Base-by-base conservation (phyloP, 2,113 vertebrate genomes). In the Abramis brama region DNA sequence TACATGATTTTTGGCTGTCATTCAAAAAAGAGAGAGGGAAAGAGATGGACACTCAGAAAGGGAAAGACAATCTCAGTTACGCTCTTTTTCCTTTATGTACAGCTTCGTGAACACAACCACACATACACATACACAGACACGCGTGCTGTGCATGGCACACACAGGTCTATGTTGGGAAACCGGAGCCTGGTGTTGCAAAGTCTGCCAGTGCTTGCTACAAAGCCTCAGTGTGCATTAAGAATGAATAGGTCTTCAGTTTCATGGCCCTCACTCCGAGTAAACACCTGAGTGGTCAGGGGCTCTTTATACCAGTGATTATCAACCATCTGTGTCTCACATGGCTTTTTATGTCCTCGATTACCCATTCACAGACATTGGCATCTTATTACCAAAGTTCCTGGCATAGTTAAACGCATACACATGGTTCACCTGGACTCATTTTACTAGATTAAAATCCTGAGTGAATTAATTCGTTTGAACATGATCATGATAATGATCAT, bases 231-330 rank as follows among this genome's bases (percentile, higher is more conserved):
- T 87, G 64, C 85, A 88, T 88, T 85, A 85, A 86, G 66, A 88
- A 88, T 88, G 83, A 88, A 86, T 60, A 85, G 89, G 79, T 79
- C 83, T 90, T 74, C 57, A 82, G 87, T 90, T 88, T 90, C 89
- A 88, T 79, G 79, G 66, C 80, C 52, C 83, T 88, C 79, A 70
- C 86, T 89, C 36, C 27, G 77, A 36, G 79, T 87, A 88, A 88
- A 87, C 79, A 88, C 62, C 47, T 80, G 78, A 82, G 73, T 83
- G 87, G 74, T 76, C 79, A 30, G 50, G 76, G 85, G 57, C 25
- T 75, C 79, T 83, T 88, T 75, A 87, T 83, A 81, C 76, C 50
- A 83, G 33, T 55, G 85, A 74, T 86, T 85, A 83, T 85, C 85
- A 85, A 43, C 80, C 75, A 83, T 64, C 85, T 85, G 79, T 78